phyloP scores from a whole-genome alignment of 2,888 invertebrate species.

The Lasioglossum villosulum region DNA sequence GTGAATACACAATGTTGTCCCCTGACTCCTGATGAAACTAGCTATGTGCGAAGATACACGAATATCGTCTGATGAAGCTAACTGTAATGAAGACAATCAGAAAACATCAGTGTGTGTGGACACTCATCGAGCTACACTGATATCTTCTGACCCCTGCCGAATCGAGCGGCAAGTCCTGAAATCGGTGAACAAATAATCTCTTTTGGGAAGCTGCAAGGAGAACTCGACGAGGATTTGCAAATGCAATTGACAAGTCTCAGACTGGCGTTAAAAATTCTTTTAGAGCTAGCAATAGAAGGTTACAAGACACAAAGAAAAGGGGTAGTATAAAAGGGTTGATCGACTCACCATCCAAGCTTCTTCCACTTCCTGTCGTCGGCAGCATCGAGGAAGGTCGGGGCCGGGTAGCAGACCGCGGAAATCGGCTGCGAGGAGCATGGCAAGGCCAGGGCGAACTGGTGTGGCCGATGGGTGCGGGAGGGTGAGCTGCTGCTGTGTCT shows the following conservation, averaged over 20 bases:
- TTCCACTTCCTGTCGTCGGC: slow-evolving; percentile 86
- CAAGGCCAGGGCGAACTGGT: slow-evolving; percentile 84
- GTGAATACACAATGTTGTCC: not conserved
- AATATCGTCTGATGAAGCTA: not conserved
- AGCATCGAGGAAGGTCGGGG: slow-evolving; percentile 85
- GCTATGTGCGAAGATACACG: not conserved
- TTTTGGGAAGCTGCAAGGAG: not conserved
- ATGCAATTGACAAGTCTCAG: not conserved
- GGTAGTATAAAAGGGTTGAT: not conserved
- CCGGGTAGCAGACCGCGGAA: slow-evolving; percentile 87
- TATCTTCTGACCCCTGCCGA: not conserved
- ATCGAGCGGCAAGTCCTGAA: not conserved
- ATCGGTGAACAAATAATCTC: no score
- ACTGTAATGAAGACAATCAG: no score
- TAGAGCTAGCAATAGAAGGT: not conserved
- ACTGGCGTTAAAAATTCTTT: not conserved
- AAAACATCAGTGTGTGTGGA: no score
- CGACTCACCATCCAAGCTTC: slow-evolving; percentile 89
- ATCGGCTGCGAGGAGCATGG: slow-evolving; percentile 85
- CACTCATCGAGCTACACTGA: no score
- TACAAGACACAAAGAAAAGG: not conserved
- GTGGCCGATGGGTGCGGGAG: slow-evolving; percentile 80
- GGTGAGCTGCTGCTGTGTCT: slow-evolving; percentile 89
- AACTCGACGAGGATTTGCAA: not conserved
- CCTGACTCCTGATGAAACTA: not conserved